phyloP scores from a whole-genome alignment of 2,113 vertebrate genomes.

The Cyprinus carpio region DNA sequence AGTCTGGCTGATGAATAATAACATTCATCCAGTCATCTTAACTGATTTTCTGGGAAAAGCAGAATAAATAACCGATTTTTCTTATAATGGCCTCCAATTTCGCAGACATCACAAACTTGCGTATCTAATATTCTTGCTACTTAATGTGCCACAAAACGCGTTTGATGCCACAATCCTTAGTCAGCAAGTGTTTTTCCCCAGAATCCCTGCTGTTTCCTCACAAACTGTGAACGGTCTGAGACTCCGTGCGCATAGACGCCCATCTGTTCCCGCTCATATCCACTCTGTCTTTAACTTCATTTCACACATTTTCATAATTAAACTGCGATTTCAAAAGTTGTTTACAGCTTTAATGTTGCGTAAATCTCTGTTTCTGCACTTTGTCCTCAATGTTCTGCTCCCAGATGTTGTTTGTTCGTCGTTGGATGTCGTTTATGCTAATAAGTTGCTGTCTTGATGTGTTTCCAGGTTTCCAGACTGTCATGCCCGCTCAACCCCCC shows the following conservation, averaged over 20 bases:
- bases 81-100: background rate
- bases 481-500: slow-evolving; percentile 86
- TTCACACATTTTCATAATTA: background rate
- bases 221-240: background rate
- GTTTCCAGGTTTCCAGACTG: slow-evolving; percentile 86
- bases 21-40: background rate
- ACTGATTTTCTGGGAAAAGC: background rate
- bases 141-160: background rate
- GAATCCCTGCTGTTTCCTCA: background rate
- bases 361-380: background rate
- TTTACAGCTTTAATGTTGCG: slow-evolving; percentile 8
- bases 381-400: background rate
- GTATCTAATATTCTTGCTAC: background rate
- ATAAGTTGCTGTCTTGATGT: background rate
- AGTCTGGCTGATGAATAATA: background rate
- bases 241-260: background rate
- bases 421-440: background rate
- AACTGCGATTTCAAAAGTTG: slow-evolving; percentile 16
- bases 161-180: background rate
- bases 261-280: background rate
- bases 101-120: background rate
- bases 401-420: slow-evolving; percentile 26
- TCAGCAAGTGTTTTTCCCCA: background rate
- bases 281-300: background rate
- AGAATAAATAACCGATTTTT: background rate